A percentile compares a stretch with the other conserved stretches of the same genome.
These are phyloP conservation scores for Gouania willdenowi DNA, from an alignment of 2,797 vertebrate species.

Conservation along the genomic window DNA sequence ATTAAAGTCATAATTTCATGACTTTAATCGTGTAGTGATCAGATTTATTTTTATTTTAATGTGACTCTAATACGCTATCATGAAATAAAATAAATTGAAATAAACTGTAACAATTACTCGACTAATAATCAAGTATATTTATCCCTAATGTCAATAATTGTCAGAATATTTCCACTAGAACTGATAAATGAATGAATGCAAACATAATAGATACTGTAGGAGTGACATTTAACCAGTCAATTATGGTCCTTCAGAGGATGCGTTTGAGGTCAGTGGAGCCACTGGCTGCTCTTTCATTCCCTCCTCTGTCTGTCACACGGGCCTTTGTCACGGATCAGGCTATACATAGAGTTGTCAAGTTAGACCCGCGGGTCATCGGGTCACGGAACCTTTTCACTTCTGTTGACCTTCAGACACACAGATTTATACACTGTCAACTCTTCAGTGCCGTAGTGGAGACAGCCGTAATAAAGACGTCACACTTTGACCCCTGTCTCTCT, in stretches of 20 bases:
- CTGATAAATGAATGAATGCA: too few species aligned
- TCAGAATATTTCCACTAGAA: too few species aligned
- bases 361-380: constrained; percentile 59
- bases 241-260: constrained; percentile 28
- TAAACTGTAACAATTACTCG: too few species aligned
- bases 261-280: constrained; percentile 29
- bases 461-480: constrained; percentile 56
- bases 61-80: too few species aligned
- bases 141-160: too few species aligned
- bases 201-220: constrained; percentile 3
- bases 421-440: constrained; percentile 72
- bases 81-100: too few species aligned
- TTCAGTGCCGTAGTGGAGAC: constrained; percentile 42
- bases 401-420: constrained; percentile 78
- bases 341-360: constrained; percentile 76
- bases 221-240: constrained; percentile 31
- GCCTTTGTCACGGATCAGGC: constrained; percentile 51
- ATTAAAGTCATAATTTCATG: too few species aligned
- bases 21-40: too few species aligned
- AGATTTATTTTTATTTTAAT: too few species aligned
- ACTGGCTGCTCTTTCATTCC: constrained; percentile 50
- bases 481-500: constrained; percentile 59
- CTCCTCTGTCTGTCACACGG: constrained; percentile 47
- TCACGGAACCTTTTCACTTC: constrained; percentile 72
- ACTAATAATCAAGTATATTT: too few species aligned